Evolutionary conservation across 2,113 vertebrate genomes (phyloP).

Genomic region (Erythrolamprus reginae): DNA sequence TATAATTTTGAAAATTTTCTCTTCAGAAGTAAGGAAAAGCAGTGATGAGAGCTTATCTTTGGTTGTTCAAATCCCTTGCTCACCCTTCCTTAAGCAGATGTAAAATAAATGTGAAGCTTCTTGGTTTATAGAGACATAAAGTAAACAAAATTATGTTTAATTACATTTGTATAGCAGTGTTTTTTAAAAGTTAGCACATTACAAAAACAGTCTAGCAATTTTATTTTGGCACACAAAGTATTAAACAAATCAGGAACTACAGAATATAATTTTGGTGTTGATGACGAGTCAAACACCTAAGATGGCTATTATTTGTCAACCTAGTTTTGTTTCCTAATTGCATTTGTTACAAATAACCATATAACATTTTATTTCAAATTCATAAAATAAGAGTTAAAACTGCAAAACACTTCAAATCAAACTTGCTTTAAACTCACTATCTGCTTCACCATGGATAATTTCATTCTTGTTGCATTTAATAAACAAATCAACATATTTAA

Average conservation of each 20-base stretch:
- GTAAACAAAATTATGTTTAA: not conserved
- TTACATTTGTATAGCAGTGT: not conserved
- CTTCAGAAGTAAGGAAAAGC: not conserved
- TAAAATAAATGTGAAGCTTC: not conserved
- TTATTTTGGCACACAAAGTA: not conserved
- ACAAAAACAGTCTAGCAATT: not conserved
- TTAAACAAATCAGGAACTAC: not conserved
- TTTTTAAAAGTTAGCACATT: not conserved
- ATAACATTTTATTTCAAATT: not conserved
- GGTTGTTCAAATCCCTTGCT: not conserved
- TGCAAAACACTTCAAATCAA: not conserved
- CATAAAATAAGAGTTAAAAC: not conserved
- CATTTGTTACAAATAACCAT: not conserved
- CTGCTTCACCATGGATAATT: not conserved
- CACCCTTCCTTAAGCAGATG: not conserved
- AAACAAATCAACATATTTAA: slow-evolving; percentile 20
- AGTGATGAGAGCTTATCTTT: not conserved
- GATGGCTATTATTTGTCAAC: not conserved
- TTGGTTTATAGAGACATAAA: not conserved
- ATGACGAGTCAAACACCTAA: not conserved
- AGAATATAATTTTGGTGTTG: not conserved
- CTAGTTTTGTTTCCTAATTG: not conserved
- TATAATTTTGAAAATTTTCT: not conserved
- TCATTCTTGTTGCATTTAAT: not conserved
- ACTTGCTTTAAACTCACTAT: not conserved